Base-by-base conservation (phyloP, 1,140 invertebrate species). In the Tribolium castaneum region DNA sequence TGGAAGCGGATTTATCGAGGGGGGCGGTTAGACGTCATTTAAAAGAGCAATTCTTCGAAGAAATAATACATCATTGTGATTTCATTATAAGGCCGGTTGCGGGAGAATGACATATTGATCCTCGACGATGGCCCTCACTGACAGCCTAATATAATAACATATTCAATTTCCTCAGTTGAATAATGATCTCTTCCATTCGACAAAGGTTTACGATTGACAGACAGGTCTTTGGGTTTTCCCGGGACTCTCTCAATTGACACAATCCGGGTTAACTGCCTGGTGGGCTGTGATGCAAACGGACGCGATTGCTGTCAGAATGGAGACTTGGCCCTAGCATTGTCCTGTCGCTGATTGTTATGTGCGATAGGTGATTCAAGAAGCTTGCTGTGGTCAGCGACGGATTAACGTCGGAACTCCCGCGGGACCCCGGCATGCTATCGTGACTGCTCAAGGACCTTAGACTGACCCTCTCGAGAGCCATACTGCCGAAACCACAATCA, bases 341-440 rank as follows among this genome's bases (percentile, higher is more conserved):
- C 71, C 71, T 74, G 71, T 75, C 54, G 71, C 51, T 78, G 77
- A 78, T 78, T 78, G 77, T 78, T 78, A 78, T 78, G 71, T 75
- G 70, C 54, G 77, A 78, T 76, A 76, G 78, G 78, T 79, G 73
- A 79, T 79, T 76, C 73, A 79, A 76, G 78, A 72, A 76, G 74
- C 73, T 79, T 79, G 78, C 78, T 79, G 74, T 52, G 74, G 78
- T 79, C 78, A 79, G 78, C 78, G 73, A 75, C 50, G 78, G 78
- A 79, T 79, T 79, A 79, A 79, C 78, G 78, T 73, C 66, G 49
- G 51, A 76, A 50, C 22, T 76, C 78, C 50, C 78, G 22, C 14
- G 78, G 62, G 78, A 79, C 39, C 12, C 7, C 78, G 49, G 71
- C 16, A 75, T 52, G 71, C 56, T 78, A 78, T 78, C 70, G 71